These are phyloP conservation scores for Chrysina gloriosa DNA, from an alignment of 2,888 invertebrate genomes.

Conservation along the genomic window DNA sequence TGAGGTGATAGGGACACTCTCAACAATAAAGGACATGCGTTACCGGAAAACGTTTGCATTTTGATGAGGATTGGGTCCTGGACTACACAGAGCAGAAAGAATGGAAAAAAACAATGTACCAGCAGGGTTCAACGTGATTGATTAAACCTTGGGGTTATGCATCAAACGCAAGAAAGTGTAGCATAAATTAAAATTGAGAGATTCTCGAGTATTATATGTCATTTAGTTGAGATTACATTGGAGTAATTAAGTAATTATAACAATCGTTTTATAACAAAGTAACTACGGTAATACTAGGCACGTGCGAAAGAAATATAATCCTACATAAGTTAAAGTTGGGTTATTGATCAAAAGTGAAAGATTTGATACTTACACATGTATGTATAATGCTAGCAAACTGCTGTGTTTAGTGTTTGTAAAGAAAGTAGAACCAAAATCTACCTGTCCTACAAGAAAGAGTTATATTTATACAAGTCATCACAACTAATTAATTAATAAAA, in stretches of 20 bases:
- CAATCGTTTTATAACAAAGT: too few species aligned
- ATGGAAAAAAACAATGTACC: conserved; percentile 1
- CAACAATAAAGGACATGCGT: neutral
- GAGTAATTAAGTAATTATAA: neutral
- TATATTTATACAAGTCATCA: conserved; percentile 12
- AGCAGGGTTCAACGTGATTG: conserved; percentile 22
- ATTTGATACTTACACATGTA: too few species aligned
- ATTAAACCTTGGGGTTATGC: conserved; percentile 25
- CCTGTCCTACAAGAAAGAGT: neutral
- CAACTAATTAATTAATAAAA: conserved; percentile 16
- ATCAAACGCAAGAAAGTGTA: conserved; percentile 2
- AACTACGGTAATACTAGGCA: too few species aligned
- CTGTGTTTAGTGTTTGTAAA: neutral
- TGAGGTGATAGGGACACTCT: neutral
- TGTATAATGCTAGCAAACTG: neutral
- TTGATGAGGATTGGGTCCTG: conserved; percentile 12
- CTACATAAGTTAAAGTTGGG: too few species aligned
- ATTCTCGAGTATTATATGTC: neutral
- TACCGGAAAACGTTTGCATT: conserved; percentile 32
- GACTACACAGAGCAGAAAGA: neutral
- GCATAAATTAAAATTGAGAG: conserved; percentile 12
- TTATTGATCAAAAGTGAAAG: too few species aligned
- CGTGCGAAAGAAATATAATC: too few species aligned
- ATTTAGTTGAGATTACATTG: neutral
- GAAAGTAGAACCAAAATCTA: neutral